Base-by-base conservation (phyloP, 1,140 invertebrate species). In the Drosophila leontia region DNA sequence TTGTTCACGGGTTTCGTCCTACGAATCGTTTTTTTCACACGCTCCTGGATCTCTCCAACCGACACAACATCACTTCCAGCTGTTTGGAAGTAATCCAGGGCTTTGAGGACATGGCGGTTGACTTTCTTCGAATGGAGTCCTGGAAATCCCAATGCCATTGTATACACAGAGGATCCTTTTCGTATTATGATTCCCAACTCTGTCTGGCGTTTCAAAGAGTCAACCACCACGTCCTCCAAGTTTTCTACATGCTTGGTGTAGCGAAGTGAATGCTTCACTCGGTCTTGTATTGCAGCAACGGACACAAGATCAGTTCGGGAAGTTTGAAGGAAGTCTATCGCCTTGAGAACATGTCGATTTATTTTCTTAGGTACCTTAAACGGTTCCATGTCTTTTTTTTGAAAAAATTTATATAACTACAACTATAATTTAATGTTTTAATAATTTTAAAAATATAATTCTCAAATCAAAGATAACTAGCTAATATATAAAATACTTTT, bases 31-130 rank as follows among this genome's bases (percentile, higher is more conserved):
- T 12, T 29, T 9, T 57, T 74, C 0, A 88, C 82, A 13, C 50
- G 51, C 0, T 51, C 0, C 0, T 3, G 26, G 1, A 78, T 78
- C 2, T 3, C 13, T 0, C 32, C 39, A 6, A 29, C 11, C 3
- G 17, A 0, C 0, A 68, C 19, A 42, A 68, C 58, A 9, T 15
- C 23, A 0, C 1, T 6, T 1, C 9, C 7, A 0, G 26, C 2
- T 8, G 76, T 65, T 34, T 85, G 34, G 23, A 88, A 29, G 23
- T 6, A 4, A 1, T 19, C 7, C 1, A 91, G 1, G 0, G 84
- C 82, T 17, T 80, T 80, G 0, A 75, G 15, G 0, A 91, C 79
- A 41, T 78, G 55, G 0, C 64, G 56, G 59, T 82, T 80, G 0
- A 91, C 42, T n/a, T 75, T 62, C 8, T 75, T 71, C 0, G 70